Evolutionary conservation across 1,140 invertebrate species (phyloP).

Genomic region (Pogonomyrmex californicus): DNA sequence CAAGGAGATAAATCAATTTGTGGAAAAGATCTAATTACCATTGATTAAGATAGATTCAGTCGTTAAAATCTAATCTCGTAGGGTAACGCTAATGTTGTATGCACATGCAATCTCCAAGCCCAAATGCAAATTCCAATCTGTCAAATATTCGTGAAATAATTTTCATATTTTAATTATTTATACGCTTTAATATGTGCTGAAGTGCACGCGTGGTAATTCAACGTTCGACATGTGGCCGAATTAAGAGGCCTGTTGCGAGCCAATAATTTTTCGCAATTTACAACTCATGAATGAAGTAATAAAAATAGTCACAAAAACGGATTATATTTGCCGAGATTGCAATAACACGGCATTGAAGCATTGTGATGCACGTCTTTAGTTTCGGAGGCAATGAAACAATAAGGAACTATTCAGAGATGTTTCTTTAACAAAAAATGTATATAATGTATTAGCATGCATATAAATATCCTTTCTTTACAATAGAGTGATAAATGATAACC

Average conservation of each 20-base stretch:
- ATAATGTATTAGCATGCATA: neutral
- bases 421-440: neutral
- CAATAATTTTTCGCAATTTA: constrained; percentile 44
- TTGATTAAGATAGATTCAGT: neutral
- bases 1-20: constrained; percentile 5
- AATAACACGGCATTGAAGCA: constrained; percentile 6
- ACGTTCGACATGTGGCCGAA: neutral
- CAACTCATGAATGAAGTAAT: constrained; percentile 59
- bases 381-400: constrained; percentile 6
- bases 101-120: neutral
- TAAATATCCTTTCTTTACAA: neutral
- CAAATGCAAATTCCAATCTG: neutral
- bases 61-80: neutral
- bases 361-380: neutral
- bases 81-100: no score
- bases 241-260: neutral
- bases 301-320: constrained; percentile 45
- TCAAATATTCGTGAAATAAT: neutral
- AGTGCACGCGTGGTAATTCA: neutral
- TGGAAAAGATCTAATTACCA: neutral
- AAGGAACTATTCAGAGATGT: neutral
- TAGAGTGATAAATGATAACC: neutral
- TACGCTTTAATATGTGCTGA: neutral
- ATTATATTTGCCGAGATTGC: constrained; percentile 21
- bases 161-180: constrained; percentile 51